Base-by-base conservation (phyloP, 2,797 vertebrate genomes). In the Alcedo atthis region DNA sequence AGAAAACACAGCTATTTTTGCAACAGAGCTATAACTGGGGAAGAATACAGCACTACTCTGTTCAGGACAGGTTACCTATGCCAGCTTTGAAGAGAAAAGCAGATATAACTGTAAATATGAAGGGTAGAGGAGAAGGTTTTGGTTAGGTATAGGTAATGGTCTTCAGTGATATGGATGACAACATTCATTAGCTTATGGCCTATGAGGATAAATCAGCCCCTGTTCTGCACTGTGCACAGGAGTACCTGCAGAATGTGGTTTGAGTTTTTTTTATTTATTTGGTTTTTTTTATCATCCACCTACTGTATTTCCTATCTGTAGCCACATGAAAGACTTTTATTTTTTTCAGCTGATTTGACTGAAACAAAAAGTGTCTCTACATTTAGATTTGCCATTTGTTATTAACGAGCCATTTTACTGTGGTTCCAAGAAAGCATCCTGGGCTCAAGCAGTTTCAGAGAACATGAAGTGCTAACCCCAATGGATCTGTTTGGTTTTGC, bases 401-500 rank as follows among this genome's bases (percentile, higher is more conserved):
- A 74, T 7, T 37, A 92, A 42, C 28, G 63, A 85, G 54, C 15
- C 24, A 45, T 22, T 78, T 77, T 49, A 54, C 30, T 57, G 30
- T 62, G 10, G 12, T 74, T 91, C 66, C 61, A 73, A 28, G 30
- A 33, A 85, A 86, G 63, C 37, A 78, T 20, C 42, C 24, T 62
- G 55, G 53, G n/a, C 28, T 89, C 35, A 91, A 93, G 66, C 21
- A 78, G 37, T 73, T 95, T 66, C 61, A 64, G 81, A 83, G 63
- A 90, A 57, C 37, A 43, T 10, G 45, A 95, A 82, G 35, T 71
- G 15, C 25, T 33, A 90, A 42, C 24, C 5, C 13, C 82, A 79
- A 63, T 40, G 37, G 37, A 84, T 83, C n/a, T 78, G n/a, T 84
- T 63, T 75, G 61, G 46, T 59, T 87, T 45, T 45, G n/a, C 24